Evolutionary conservation across 2,797 vertebrate genomes (phyloP), one percentile per base, ranked within the genome.

Genomic region (Pseudopleuronectes americanus): DNA sequence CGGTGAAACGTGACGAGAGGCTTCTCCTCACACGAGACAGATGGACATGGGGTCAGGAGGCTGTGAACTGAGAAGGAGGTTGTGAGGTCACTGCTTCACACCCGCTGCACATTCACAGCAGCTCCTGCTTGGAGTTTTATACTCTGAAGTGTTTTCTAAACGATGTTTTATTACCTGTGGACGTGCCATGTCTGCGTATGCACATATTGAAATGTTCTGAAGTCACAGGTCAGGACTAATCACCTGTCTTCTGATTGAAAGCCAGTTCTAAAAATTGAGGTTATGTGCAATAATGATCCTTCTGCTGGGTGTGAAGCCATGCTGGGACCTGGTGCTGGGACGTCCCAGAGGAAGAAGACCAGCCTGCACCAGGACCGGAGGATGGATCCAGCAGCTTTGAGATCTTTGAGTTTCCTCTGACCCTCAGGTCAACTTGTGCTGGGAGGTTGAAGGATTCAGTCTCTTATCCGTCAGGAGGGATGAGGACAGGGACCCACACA

Each of bases 231-330:
- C 53, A 53, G 41, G 54, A 52, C 26, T 2, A 21, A 59, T 68
- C 26, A 12, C 21, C 33, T 65, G 57, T 67, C 60, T 51, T 58
- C 24, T 38, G 60, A 72, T 57, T 56, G 55, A 49, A 59, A 66
- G 23, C 64, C 51, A 26, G 31, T 41, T 57, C 66, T 62, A 45
- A 60, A 60, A 55, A 68, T 33, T 0, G 28, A 67, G 65, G 67
- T 64, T 49, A 76, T 64, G 91, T 93, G 89, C 91, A 93, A 92
- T 90, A 88, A 75, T 68, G 13, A 60, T 74, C 67, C 6, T 53
- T 64, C 75, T 23, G 49, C 31, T 57, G 41, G 33, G 5, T 45
- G 6, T 56, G 47, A n/a, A 74, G 73, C 68, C 69, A 3, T 26
- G 26, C 24, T 24, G 24, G 24, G 24, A 3, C 24, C 26, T 4